These are phyloP conservation scores for Clusia tigrina DNA, from an alignment of 2,888 invertebrate species.

Conservation along the genomic window DNA sequence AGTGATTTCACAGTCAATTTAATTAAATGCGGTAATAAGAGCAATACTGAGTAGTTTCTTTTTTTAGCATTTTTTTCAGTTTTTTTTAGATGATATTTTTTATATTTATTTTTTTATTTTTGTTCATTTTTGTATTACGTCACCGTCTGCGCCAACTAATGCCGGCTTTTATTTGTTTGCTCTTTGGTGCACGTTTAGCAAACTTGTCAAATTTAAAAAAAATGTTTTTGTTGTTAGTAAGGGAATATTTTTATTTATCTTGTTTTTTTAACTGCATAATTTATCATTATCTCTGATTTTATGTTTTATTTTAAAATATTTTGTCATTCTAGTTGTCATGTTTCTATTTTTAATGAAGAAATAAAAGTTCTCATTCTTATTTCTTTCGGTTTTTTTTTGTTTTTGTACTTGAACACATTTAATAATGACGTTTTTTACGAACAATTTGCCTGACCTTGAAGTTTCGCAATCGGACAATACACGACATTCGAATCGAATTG, in stretches of 20 bases:
- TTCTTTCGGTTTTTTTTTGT: not conserved
- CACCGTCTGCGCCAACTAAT: not conserved
- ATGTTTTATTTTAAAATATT: not conserved
- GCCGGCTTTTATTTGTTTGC: no score
- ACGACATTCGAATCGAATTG: no score
- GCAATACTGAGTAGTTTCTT: not conserved
- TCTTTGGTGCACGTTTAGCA: no score
- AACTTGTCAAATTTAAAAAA: no score
- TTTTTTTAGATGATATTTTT: not conserved
- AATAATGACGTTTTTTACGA: no score
- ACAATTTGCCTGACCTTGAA: constrained; percentile 50
- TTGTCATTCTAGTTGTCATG: no score
- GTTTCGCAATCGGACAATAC: constrained; percentile 47
- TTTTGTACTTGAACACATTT: not conserved
- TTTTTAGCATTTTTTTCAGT: not conserved
- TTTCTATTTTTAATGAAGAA: no score
- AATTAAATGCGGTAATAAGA: constrained; percentile 11
- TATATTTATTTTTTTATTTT: not conserved
- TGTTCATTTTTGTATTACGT: not conserved
- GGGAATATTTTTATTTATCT: not conserved
- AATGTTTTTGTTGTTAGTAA: not conserved
- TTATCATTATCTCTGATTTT: constrained; percentile 12
- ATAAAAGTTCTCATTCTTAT: not conserved
- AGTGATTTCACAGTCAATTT: constrained; percentile 18
- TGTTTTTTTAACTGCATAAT: constrained; percentile 19